Conservation (phyloP, 2,113 vertebrate species). For the Saiga tatarica region DNA sequence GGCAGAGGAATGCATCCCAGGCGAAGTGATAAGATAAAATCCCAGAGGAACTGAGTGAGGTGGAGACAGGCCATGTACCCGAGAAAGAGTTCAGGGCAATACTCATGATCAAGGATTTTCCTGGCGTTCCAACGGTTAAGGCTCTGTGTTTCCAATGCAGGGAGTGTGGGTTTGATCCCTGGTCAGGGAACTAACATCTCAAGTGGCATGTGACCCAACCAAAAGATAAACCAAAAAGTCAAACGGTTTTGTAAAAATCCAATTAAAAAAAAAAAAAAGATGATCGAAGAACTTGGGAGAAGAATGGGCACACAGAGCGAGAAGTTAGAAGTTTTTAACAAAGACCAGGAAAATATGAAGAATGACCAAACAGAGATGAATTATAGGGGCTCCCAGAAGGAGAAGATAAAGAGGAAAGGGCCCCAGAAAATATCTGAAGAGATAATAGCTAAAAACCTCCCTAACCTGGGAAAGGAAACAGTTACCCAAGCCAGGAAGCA, state of each 20-base stretch:
- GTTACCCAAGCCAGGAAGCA: neutral
- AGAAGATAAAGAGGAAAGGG: neutral
- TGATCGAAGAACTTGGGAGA: neutral
- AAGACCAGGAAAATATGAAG: neutral
- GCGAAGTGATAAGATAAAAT: neutral
- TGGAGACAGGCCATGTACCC: neutral
- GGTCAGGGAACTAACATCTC: neutral
- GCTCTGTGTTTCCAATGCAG: neutral
- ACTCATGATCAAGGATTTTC: neutral
- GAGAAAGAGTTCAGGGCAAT: neutral
- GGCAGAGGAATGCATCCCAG: neutral
- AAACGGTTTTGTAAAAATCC: neutral
- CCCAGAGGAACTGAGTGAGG: neutral
- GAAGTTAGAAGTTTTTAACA: neutral
- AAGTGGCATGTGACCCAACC: neutral
- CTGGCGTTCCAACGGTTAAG: neutral
- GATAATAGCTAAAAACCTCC: neutral
- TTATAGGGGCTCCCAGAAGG: neutral
- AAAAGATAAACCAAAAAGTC: neutral
- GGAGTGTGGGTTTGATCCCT: neutral
- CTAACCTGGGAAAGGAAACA: neutral
- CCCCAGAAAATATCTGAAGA: neutral
- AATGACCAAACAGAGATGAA: neutral
- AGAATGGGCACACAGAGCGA: neutral
- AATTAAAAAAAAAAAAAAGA: neutral